These are phyloP conservation scores for Caenorhabditis sp. DNA, from an alignment of 2,888 invertebrate species.

Conservation along the genomic window DNA sequence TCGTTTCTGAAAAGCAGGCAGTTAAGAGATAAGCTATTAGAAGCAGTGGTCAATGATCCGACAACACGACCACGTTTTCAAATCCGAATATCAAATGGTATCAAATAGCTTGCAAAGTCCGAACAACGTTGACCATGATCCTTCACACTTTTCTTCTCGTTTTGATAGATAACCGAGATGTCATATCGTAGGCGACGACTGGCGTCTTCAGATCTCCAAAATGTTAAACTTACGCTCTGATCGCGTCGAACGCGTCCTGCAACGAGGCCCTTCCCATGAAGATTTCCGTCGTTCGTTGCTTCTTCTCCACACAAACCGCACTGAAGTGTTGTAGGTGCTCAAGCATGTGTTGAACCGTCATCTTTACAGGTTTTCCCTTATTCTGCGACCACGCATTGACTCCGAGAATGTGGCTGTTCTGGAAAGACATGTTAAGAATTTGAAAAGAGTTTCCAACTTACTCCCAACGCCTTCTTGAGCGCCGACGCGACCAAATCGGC, in stretches of 20 bases:
- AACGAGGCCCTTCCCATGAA: constrained; percentile 65
- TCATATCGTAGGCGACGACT: too few species aligned
- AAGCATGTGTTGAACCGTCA: constrained; percentile 84
- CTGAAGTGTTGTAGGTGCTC: constrained; percentile 94
- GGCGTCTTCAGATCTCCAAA: background rate
- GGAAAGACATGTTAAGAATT: constrained; percentile 5
- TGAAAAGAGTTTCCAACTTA: constrained; percentile 2
- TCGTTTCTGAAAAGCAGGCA: constrained; percentile 58
- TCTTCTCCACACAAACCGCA: constrained; percentile 84
- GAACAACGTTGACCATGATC: too few species aligned
- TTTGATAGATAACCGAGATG: too few species aligned
- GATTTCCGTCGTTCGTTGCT: constrained; percentile 77
- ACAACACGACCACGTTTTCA: too few species aligned
- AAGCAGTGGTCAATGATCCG: too few species aligned
- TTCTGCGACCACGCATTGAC: background rate
- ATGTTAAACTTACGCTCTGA: constrained; percentile 59
- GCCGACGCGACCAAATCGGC: constrained; percentile 85
- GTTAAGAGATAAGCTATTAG: background rate
- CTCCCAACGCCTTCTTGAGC: constrained; percentile 79
- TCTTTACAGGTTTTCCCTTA: constrained; percentile 38
- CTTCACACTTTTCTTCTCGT: too few species aligned
- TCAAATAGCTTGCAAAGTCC: too few species aligned
- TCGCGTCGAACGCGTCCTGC: constrained; percentile 69
- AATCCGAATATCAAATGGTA: too few species aligned
- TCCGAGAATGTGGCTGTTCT: constrained; percentile 58